A percentile compares a stretch with the other conserved stretches of the same genome.
phyloP scores from a whole-genome alignment of 1,140 invertebrate species.

The Drosophila bifasciata region DNA sequence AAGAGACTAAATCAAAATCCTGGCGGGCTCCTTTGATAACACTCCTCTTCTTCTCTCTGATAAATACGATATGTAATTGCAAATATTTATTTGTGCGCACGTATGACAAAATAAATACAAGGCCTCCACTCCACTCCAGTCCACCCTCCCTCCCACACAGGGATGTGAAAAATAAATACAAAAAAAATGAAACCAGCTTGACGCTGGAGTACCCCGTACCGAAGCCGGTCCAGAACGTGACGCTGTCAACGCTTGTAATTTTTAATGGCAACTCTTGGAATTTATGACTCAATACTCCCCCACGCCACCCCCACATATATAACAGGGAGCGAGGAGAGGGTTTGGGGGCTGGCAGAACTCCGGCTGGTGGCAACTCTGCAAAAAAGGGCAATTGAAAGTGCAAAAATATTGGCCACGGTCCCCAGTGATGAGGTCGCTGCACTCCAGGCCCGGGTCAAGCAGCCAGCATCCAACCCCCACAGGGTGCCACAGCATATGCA shows the following conservation, averaged over 20 bases:
- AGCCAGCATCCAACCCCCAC: no score
- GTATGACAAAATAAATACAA: slow-evolving; percentile 71
- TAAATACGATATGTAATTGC: slow-evolving; percentile 78
- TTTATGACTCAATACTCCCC: slow-evolving; percentile 51
- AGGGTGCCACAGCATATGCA: no score
- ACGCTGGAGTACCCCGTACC: slow-evolving; percentile 11
- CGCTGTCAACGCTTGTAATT: slow-evolving; percentile 71
- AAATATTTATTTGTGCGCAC: slow-evolving; percentile 76
- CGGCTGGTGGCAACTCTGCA: no score
- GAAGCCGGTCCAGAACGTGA: slow-evolving; percentile 47
- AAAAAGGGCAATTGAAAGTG: slow-evolving; percentile 47
- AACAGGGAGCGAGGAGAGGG: slow-evolving; percentile 6
- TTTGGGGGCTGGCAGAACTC: slow-evolving; percentile 27
- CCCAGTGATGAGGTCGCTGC: slow-evolving; percentile 27
- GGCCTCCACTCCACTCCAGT: no score
- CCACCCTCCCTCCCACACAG: no score
- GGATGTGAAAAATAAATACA: slow-evolving; percentile 48
- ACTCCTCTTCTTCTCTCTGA: slow-evolving; percentile 48
- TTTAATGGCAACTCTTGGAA: slow-evolving; percentile 72
- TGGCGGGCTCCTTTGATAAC: slow-evolving; percentile 21
- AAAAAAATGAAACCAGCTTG: slow-evolving; percentile 34
- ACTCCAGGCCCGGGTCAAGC: slow-evolving; percentile 31
- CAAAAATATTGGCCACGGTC: slow-evolving; percentile 43
- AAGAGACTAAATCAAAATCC: slow-evolving; percentile 23
- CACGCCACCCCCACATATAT: not conserved